Evolutionary conservation across 2,113 vertebrate genomes (phyloP).

Genomic region (Podiceps cristatus): DNA sequence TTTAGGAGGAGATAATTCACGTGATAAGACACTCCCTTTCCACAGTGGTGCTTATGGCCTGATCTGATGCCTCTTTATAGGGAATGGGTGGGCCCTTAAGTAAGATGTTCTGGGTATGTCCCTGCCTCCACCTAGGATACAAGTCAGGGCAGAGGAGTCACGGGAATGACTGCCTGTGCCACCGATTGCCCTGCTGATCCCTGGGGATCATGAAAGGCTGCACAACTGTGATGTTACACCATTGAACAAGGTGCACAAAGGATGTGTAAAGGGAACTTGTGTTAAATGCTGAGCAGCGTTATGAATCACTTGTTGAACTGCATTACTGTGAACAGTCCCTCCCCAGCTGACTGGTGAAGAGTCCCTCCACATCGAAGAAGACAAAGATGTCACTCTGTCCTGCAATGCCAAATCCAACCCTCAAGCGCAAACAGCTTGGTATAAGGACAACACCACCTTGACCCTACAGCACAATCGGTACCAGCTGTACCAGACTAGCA

Average conservation of each 20-base stretch:
- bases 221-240: neutral
- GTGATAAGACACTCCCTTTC: conserved; percentile 36
- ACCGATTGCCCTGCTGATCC: neutral
- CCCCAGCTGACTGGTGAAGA: conserved; percentile 65
- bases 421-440: conserved; percentile 70
- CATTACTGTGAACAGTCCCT: conserved; percentile 61
- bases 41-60: neutral
- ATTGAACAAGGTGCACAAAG: neutral
- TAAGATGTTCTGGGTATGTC: neutral
- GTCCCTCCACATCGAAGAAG: conserved; percentile 4
- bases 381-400: conserved; percentile 14
- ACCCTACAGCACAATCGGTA: conserved; percentile 47
- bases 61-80: neutral
- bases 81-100: conserved; percentile 16
- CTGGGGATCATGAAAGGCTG: neutral
- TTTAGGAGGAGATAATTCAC: neutral
- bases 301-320: neutral
- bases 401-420: conserved; percentile 80
- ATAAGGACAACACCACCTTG: conserved; percentile 25
- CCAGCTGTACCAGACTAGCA: conserved; percentile 52
- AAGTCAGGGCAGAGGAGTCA: conserved; percentile 19
- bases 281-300: neutral
- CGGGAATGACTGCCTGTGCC: neutral
- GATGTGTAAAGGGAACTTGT: neutral
- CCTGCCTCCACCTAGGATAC: conserved; percentile 33